These are phyloP conservation scores for Coenobita brevimanus DNA, from an alignment of 1,140 invertebrate genomes.

Conservation along the genomic window DNA sequence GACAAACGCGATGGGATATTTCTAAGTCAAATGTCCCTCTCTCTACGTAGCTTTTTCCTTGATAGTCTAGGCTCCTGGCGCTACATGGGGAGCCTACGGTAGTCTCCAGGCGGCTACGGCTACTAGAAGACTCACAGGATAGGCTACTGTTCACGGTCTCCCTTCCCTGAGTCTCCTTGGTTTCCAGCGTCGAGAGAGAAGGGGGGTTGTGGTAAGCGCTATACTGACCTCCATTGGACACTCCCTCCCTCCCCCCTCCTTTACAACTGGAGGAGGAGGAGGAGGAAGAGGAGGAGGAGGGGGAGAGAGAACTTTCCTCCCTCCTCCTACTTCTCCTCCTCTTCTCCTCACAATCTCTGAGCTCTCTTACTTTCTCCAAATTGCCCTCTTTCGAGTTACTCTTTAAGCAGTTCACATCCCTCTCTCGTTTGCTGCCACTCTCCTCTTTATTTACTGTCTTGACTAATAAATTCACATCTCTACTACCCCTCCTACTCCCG, in stretches of 20 bases:
- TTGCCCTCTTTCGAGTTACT: slow-evolving; percentile 22
- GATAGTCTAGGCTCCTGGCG: slow-evolving; percentile 23
- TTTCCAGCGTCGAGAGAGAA: too few relatives aligned
- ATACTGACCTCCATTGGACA: too few relatives aligned
- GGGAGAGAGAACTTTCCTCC: not conserved
- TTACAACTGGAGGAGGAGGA: not conserved
- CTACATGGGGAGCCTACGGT: slow-evolving; percentile 9
- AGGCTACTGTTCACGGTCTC: too few relatives aligned
- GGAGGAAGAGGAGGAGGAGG: not conserved
- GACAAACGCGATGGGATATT: slow-evolving; percentile 38
- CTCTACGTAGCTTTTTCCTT: slow-evolving; percentile 31
- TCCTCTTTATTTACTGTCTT: not conserved
- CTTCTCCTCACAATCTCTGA: not conserved
- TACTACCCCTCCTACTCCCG: not conserved
- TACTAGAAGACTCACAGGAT: not conserved
- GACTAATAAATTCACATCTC: slow-evolving; percentile 9
- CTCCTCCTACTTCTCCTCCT: slow-evolving; percentile 1
- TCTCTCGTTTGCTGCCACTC: not conserved
- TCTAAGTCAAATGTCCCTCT: slow-evolving; percentile 12
- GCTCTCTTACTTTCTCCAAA: not conserved
- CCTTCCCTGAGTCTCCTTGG: too few relatives aligned
- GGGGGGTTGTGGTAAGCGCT: too few relatives aligned
- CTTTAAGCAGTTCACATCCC: slow-evolving; percentile 7
- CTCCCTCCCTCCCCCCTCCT: not conserved
- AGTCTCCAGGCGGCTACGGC: not conserved